Evolutionary conservation across 1,140 invertebrate species (phyloP).

Genomic region (Polyergus mexicanus): DNA sequence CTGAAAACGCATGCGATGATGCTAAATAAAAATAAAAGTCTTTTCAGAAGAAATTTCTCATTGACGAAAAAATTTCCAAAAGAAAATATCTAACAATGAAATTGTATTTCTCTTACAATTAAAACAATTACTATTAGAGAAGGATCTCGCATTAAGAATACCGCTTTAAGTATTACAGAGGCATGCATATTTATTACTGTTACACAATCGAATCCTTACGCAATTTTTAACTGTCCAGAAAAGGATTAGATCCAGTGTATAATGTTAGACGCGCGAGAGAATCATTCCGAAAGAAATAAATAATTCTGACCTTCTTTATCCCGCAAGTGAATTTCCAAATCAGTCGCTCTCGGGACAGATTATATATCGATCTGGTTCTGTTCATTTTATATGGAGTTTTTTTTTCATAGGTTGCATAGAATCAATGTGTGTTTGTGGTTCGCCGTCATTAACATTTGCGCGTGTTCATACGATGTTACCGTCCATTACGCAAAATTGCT

Average conservation of each 20-base stretch:
- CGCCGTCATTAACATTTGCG: background rate
- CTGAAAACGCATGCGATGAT: background rate
- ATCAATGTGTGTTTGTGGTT: background rate
- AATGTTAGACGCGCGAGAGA: background rate
- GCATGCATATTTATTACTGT: slow-evolving; percentile 1
- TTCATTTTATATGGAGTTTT: slow-evolving; percentile 23
- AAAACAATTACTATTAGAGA: background rate
- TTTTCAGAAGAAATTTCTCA: background rate
- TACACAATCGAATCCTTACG: background rate
- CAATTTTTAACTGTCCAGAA: slow-evolving; percentile 27
- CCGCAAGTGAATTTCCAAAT: slow-evolving; percentile 19
- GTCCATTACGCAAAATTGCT: slow-evolving; percentile 29
- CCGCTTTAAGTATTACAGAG: background rate
- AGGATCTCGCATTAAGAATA: background rate
- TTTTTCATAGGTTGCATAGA: background rate
- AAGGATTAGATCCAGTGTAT: slow-evolving; percentile 38
- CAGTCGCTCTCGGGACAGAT: slow-evolving; percentile 14
- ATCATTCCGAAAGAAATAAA: slow-evolving; percentile 33
- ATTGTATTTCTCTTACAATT: slow-evolving; percentile 11
- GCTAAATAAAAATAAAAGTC: background rate
- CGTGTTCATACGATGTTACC: slow-evolving; percentile 15
- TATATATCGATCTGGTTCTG: slow-evolving; percentile 39
- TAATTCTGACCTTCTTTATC: slow-evolving; percentile 28
- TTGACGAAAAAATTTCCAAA: background rate
- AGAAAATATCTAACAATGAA: background rate